These are phyloP conservation scores for Polypterus bichir DNA, from an alignment of 2,113 vertebrate genomes.

Conservation along the genomic window DNA sequence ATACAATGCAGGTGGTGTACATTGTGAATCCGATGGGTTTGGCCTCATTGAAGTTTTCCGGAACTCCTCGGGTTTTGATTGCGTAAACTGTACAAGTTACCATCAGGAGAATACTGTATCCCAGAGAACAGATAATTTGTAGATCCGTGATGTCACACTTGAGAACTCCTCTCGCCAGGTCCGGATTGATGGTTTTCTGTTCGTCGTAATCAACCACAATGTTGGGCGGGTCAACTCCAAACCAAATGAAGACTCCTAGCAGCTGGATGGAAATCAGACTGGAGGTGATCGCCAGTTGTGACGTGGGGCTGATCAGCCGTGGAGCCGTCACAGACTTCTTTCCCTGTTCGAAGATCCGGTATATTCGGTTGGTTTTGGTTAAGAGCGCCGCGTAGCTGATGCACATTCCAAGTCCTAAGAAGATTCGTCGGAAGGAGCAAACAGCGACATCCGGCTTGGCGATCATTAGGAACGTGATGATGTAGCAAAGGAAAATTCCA, in stretches of 20 bases:
- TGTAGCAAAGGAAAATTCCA: constrained; percentile 88
- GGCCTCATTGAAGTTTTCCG: constrained; percentile 94
- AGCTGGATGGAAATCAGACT: constrained; percentile 86
- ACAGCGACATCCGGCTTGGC: constrained; percentile 78
- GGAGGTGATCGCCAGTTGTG: constrained; percentile 83
- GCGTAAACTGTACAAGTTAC: constrained; percentile 95
- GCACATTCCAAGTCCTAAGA: constrained; percentile 88
- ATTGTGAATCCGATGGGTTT: constrained; percentile 97
- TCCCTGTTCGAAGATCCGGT: constrained; percentile 89
- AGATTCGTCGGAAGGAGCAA: constrained; percentile 81
- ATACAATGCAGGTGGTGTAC: constrained; percentile 97
- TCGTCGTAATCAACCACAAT: constrained; percentile 86
- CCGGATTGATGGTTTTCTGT: constrained; percentile 78
- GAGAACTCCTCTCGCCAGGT: constrained; percentile 74
- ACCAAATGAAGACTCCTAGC: constrained; percentile 86
- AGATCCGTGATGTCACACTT: constrained; percentile 95
- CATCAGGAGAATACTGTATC: constrained; percentile 94
- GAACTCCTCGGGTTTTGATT: constrained; percentile 94
- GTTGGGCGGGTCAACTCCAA: constrained; percentile 83
- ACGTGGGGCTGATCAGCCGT: constrained; percentile 82
- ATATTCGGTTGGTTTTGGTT: constrained; percentile 93
- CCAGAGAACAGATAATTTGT: constrained; percentile 90
- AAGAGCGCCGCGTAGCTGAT: constrained; percentile 89
- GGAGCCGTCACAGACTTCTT: constrained; percentile 87
- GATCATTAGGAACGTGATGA: constrained; percentile 94